Conservation (phyloP, 2,888 invertebrate species). For the Atethmia centrago region DNA sequence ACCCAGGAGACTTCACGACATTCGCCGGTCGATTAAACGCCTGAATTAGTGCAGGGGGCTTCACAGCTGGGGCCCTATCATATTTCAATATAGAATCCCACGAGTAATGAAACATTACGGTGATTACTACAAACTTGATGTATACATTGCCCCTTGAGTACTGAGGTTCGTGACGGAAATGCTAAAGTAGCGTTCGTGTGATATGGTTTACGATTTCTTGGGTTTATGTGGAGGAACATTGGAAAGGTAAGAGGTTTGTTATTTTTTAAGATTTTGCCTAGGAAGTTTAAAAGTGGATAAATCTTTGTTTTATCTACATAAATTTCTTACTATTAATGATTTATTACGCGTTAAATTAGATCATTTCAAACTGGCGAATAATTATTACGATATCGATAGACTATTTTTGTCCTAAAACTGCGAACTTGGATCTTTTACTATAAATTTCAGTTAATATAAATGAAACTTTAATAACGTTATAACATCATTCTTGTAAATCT, state of each 20-base stretch:
- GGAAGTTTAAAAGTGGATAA: neutral
- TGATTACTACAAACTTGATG: slow-evolving; percentile 64
- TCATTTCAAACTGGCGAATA: neutral
- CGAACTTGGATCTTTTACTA: neutral
- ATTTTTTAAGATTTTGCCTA: neutral
- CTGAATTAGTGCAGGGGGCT: slow-evolving; percentile 78
- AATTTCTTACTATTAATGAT: neutral
- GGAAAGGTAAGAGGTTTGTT: neutral
- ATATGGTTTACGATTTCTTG: slow-evolving; percentile 42
- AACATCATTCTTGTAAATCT: neutral
- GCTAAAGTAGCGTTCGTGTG: slow-evolving; percentile 34
- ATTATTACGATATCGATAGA: neutral
- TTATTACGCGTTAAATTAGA: neutral
- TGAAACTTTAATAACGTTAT: neutral
- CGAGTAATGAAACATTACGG: slow-evolving; percentile 68
- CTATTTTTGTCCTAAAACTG: neutral
- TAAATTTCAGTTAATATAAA: neutral
- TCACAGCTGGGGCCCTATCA: slow-evolving; percentile 81
- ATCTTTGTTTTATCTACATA: neutral
- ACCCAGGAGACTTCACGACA: slow-evolving; percentile 60
- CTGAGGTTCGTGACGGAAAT: slow-evolving; percentile 58
- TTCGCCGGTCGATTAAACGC: slow-evolving; percentile 77
- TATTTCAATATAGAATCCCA: slow-evolving; percentile 78
- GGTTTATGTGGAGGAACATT: slow-evolving; percentile 36
- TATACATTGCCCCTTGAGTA: slow-evolving; percentile 68